phyloP scores from a whole-genome alignment of 2,797 vertebrate species.

The Argentina silus region DNA sequence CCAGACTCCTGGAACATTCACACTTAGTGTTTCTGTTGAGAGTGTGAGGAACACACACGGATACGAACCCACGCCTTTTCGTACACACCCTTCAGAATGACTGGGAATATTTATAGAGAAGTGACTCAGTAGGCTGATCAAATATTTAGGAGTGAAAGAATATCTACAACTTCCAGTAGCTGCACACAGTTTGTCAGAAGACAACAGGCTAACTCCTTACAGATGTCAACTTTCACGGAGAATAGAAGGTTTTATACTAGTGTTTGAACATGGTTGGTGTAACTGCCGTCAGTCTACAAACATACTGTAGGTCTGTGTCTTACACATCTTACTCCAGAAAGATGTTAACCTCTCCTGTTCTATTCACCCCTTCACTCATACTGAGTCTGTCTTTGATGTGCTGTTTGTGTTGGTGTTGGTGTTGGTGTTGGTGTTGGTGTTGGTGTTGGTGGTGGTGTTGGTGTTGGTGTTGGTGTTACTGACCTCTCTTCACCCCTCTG shows the following conservation, averaged over 20 bases:
- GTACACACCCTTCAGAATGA: slow-evolving; percentile 44
- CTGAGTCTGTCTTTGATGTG: no score
- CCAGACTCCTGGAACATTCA: slow-evolving; percentile 23
- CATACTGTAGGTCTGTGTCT: no score
- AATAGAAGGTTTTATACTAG: slow-evolving; percentile 41
- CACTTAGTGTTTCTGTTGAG: slow-evolving; percentile 43
- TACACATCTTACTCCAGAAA: no score
- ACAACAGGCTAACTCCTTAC: slow-evolving; percentile 60
- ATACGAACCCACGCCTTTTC: slow-evolving; percentile 46
- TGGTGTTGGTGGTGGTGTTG: background rate
- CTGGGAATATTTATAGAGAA: slow-evolving; percentile 61
- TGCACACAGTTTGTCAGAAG: slow-evolving; percentile 41
- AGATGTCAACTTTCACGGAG: slow-evolving; percentile 59
- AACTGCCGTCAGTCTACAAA: background rate
- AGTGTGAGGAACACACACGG: slow-evolving; percentile 34
- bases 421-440: background rate
- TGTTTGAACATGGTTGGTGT: slow-evolving; percentile 1
- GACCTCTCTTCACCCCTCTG: background rate
- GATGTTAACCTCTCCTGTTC: background rate
- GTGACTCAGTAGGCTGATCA: slow-evolving; percentile 66
- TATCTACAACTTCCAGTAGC: slow-evolving; percentile 63
- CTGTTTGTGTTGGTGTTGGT: no score
- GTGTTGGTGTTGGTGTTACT: background rate
- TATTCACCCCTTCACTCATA: background rate
- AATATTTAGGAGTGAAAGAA: slow-evolving; percentile 69